phyloP scores from a whole-genome alignment of 2,888 invertebrate species.

The Acrobasis repandana region DNA sequence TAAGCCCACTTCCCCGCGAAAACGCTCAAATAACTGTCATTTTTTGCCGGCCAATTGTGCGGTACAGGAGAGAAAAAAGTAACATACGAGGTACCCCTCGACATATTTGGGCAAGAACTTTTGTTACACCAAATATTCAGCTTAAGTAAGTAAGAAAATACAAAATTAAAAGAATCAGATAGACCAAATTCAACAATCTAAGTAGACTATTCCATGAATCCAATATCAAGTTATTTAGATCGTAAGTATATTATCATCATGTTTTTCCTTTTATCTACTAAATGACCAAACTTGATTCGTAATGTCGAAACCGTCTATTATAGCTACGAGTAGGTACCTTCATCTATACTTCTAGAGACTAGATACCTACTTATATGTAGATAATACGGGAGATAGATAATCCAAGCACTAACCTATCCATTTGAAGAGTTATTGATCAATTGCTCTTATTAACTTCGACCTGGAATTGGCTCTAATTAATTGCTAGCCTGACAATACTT shows the following conservation, averaged over 20 bases:
- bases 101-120: slow-evolving; percentile 53
- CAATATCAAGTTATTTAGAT: no score
- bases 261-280: no score
- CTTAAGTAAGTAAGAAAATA: neutral
- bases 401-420: neutral
- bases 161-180: neutral
- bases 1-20: slow-evolving; percentile 40
- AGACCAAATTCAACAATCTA: no score
- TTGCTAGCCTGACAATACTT: neutral
- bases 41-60: slow-evolving; percentile 54
- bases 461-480: neutral
- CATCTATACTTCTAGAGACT: neutral
- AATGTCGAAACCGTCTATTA: neutral
- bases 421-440: neutral
- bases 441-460: neutral
- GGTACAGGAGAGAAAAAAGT: slow-evolving; percentile 49
- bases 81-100: slow-evolving; percentile 54
- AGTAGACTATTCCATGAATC: no score
- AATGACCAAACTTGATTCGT: no score
- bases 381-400: neutral
- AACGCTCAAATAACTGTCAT: slow-evolving; percentile 57
- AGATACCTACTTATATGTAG: neutral
- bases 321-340: no score
- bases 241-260: no score
- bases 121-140: slow-evolving; percentile 38